Percentiles rank a stretch among this genome's conserved stretches.
Conservation (phyloP, 2,113 vertebrate genomes). For the pig (Sus scrofa) region T2T-Sscrofa CM000821.6:10083001-10083500, state of each 20-base stretch:
- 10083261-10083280: constrained; percentile 70
- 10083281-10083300: constrained; percentile 84
- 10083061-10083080: not conserved
- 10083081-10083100: not conserved
- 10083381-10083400: constrained; percentile 61
- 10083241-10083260: constrained; percentile 76
- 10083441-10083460: constrained; percentile 35
- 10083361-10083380: constrained; percentile 50
- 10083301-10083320: constrained; percentile 80
- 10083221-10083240: constrained; percentile 70
- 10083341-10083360: constrained; percentile 53
- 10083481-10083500: constrained; percentile 59
- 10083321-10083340: constrained; percentile 34
- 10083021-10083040: not conserved
- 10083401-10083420: constrained; percentile 36
- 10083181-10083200: not conserved
- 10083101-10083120: not conserved
- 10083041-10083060: not conserved
- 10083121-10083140: not conserved
- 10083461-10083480: not conserved
- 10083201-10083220: not conserved
- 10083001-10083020: constrained; percentile 49
- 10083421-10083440: constrained; percentile 73
- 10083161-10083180: not conserved
- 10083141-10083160: not conserved